phyloP scores from a whole-genome alignment of 2,113 vertebrate genomes.

The Microcebus ravelobensis region DNA sequence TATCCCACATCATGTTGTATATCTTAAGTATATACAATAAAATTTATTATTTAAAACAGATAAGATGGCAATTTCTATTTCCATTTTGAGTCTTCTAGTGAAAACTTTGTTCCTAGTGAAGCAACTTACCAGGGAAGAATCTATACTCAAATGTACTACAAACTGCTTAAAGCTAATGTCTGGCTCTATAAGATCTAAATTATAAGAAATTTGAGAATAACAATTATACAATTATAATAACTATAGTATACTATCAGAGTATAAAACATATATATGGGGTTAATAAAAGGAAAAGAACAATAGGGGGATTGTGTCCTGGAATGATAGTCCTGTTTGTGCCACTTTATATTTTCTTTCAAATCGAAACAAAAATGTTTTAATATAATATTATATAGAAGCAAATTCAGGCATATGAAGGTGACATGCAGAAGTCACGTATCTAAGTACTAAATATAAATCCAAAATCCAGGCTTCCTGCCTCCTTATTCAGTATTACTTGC shows the following conservation, averaged over 20 bases:
- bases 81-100: not conserved
- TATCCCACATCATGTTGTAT: not conserved
- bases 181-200: not conserved
- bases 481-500: not conserved
- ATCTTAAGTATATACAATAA: not conserved
- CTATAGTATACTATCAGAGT: no score
- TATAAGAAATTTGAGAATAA: not conserved
- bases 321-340: not conserved
- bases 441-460: not conserved
- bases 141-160: not conserved
- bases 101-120: not conserved
- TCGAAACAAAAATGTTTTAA: not conserved
- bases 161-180: not conserved
- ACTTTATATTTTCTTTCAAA: not conserved
- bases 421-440: not conserved
- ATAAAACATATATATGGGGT: not conserved
- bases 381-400: not conserved
- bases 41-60: not conserved
- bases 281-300: not conserved
- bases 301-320: not conserved
- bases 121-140: not conserved
- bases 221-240: not conserved
- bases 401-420: not conserved
- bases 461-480: not conserved
- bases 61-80: not conserved